Base-by-base conservation (phyloP, 2,888 invertebrate genomes). In the Caenorhabditis auriculariae region DNA sequence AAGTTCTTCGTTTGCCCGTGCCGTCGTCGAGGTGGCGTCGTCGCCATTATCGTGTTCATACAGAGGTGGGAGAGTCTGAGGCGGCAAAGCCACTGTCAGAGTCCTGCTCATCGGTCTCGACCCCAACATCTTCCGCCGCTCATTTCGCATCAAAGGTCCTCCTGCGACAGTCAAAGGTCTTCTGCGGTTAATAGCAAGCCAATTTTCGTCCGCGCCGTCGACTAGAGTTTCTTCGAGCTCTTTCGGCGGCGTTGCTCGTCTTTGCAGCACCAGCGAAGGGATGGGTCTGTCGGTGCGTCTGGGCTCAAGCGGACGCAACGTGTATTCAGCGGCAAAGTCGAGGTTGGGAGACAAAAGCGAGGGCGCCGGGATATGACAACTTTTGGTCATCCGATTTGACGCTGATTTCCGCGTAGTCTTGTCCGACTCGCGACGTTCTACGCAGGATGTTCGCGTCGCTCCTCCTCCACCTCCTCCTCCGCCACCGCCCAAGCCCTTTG, bases 61-160 rank as follows among this genome's bases (percentile, higher is more conserved):
- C 21, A 72, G 60, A 7, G 72, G 72, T n/a, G 69, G 69, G 15
- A 72, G 56, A 6, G 63, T 54, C 37, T 60, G 54, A 46, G 55
- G 55, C 46, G 69, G 55, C 42, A 67, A 67, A 23, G 66, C 63
- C 44, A 66, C 48, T 15, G 72, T 69, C 69, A 72, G 65, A 9
- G 72, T 67, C 27, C 72, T 55, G 46, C 58, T 66, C 52, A 72
- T 55, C 24, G 61, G 54, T 19, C 66, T 53, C 9, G 54, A 27
- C 32, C 50, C 38, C 23, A 42, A 38, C 3, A 54, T 27, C 55
- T 32, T 38, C 53, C 45, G 48, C 35, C 42, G 24, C 21, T 41
- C 48, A 17, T 21, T 49, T 27, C 48, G 39, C 37, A 37, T 49
- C 15, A 47, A 3, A 5, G 38, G 19, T 4, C 26, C 27, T 17